These are phyloP conservation scores for Loris lydekkerianus DNA, from an alignment of 2,797 vertebrate species.

Conservation along the genomic window DNA sequence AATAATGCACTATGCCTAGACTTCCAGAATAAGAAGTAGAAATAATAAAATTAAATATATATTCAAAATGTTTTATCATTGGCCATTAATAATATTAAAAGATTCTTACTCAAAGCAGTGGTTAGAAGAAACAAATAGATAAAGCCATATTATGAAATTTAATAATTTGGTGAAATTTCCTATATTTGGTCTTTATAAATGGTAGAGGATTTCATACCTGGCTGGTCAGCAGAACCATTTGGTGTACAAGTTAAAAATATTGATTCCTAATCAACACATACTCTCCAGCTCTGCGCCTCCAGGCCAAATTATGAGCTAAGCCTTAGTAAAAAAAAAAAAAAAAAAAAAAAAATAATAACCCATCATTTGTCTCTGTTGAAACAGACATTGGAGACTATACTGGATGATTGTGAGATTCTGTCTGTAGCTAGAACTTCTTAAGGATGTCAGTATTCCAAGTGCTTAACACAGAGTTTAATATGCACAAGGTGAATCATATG, in stretches of 20 bases:
- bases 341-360: not conserved
- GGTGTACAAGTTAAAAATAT: not conserved
- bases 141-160: not conserved
- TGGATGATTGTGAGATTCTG: not conserved
- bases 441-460: not conserved
- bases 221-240: not conserved
- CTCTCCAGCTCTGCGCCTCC: not conserved
- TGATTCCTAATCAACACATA: not conserved
- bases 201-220: not conserved
- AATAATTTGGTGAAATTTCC: slow-evolving; percentile 7
- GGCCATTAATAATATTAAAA: slow-evolving; percentile 14
- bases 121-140: not conserved
- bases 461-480: not conserved
- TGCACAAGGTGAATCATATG: too few relatives aligned
- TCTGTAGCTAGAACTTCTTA: not conserved
- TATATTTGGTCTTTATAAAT: not conserved
- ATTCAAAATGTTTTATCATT: slow-evolving; percentile 21
- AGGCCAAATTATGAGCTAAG: slow-evolving; percentile 10
- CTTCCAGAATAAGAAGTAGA: not conserved
- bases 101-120: not conserved
- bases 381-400: not conserved
- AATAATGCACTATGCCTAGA: not conserved
- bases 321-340: not conserved
- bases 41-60: slow-evolving; percentile 18
- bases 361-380: slow-evolving; percentile 3